Evolutionary conservation across 64 coral and sea anemone genomes (phyloP).

Genomic region (Dendronephthya gigantea): DNA sequence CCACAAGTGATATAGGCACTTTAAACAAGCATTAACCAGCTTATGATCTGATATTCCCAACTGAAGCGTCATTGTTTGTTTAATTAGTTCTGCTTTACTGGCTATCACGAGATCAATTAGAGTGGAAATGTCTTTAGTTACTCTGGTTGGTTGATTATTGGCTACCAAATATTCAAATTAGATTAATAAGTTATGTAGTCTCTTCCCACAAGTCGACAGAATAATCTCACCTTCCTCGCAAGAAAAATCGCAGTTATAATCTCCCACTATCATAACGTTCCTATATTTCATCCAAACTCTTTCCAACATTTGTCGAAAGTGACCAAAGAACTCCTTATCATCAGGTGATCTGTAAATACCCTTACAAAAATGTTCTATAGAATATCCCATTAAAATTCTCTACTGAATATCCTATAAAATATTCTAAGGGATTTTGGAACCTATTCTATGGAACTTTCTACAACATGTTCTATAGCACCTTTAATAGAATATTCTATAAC

Average conservation of each 20-base stretch:
- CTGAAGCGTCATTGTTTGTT: slow-evolving; percentile 31
- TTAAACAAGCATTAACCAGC: slow-evolving; percentile 28
- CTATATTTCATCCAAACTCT: not conserved
- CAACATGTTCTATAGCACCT: too few species aligned
- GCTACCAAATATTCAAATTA: slow-evolving; percentile 7
- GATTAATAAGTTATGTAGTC: not conserved
- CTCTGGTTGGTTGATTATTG: slow-evolving; percentile 21
- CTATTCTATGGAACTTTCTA: too few species aligned
- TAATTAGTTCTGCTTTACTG: slow-evolving; percentile 28
- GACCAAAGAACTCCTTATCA: too few species aligned
- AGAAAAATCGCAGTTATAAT: not conserved
- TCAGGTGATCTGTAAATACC: slow-evolving; percentile 9
- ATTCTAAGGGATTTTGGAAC: too few species aligned
- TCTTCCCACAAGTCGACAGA: not conserved
- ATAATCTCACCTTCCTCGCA: not conserved
- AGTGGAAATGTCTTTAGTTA: not conserved
- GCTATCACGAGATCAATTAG: slow-evolving; percentile 30
- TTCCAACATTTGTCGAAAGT: not conserved
- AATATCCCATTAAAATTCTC: too few species aligned
- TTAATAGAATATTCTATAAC: too few species aligned
- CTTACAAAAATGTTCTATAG: too few species aligned
- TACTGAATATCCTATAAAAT: too few species aligned
- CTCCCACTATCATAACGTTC: not conserved
- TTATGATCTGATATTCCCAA: slow-evolving; percentile 37
- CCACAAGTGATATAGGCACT: too few species aligned